Evolutionary conservation across 2,113 vertebrate species (phyloP).

Genomic region (Nesoenas mayeri): DNA sequence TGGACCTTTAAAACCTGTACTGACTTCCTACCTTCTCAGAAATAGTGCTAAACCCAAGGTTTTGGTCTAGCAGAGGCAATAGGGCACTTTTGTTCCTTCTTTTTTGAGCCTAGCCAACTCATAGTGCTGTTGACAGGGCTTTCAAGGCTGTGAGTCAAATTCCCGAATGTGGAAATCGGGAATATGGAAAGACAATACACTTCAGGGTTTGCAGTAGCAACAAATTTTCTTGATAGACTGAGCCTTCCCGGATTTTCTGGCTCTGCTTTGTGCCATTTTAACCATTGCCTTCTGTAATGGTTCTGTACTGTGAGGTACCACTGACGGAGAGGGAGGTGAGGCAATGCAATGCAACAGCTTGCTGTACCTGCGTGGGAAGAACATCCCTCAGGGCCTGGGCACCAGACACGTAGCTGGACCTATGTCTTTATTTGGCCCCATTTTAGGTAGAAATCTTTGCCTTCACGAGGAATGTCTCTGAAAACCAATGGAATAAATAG

Average conservation of each 20-base stretch:
- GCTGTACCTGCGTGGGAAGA: background rate
- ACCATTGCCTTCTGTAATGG: background rate
- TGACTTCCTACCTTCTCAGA: background rate
- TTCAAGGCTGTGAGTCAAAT: background rate
- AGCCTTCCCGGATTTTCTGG: background rate
- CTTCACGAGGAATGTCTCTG: background rate
- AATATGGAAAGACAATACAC: background rate
- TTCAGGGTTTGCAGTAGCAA: background rate
- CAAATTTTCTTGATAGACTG: background rate
- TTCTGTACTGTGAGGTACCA: background rate
- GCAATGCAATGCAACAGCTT: background rate
- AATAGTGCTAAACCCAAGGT: background rate
- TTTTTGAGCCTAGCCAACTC: background rate
- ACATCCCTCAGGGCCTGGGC: background rate
- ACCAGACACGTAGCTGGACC: background rate
- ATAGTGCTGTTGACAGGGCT: background rate
- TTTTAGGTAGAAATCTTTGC: background rate
- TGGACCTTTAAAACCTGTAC: background rate
- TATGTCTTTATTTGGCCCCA: fast-evolving
- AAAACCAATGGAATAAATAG: background rate
- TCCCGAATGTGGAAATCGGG: background rate
- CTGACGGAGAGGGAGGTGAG: background rate
- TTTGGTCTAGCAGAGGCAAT: background rate
- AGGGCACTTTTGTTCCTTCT: background rate
- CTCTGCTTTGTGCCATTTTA: background rate